These are phyloP conservation scores for Lycocerus yunnanus DNA, from an alignment of 2,888 invertebrate genomes.

Conservation along the genomic window DNA sequence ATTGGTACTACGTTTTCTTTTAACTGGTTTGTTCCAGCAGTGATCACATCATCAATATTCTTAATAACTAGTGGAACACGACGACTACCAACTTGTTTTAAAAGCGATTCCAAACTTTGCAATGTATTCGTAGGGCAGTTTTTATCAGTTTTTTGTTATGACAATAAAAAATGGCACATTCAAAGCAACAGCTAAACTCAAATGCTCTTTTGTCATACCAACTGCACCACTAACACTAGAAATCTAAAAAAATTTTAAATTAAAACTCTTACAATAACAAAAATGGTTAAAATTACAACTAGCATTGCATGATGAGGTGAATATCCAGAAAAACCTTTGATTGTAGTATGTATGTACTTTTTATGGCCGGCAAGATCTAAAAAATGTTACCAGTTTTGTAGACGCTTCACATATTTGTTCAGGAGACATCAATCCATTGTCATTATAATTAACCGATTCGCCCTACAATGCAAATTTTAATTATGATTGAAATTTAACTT, in stretches of 20 bases:
- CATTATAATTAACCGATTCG: constrained; percentile 86
- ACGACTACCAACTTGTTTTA: constrained; percentile 69
- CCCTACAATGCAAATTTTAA: constrained; percentile 62
- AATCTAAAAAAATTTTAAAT: constrained; percentile 60
- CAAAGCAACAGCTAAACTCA: constrained; percentile 79
- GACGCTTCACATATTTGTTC: constrained; percentile 94
- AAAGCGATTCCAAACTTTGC: constrained; percentile 63
- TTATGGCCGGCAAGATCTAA: constrained; percentile 96
- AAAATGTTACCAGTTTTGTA: constrained; percentile 90
- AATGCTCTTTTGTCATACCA: constrained; percentile 87
- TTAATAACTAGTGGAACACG: constrained; percentile 68
- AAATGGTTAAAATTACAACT: constrained; percentile 61
- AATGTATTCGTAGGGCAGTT: constrained; percentile 64
- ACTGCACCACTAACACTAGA: constrained; percentile 81
- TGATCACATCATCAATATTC: constrained; percentile 74
- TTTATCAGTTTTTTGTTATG: constrained; percentile 90
- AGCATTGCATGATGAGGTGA: constrained; percentile 91
- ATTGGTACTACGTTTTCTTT: constrained; percentile 73
- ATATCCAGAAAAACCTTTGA: constrained; percentile 92
- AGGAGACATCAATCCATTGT: constrained; percentile 85
- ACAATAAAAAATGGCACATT: constrained; percentile 92
- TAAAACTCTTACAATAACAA: background rate
- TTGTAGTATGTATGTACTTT: constrained; percentile 93
- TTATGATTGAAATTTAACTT: too few species aligned
- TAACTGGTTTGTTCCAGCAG: constrained; percentile 71